These are phyloP conservation scores for Sebastes vulpes DNA, from an alignment of 2,797 vertebrate genomes.

Conservation along the genomic window DNA sequence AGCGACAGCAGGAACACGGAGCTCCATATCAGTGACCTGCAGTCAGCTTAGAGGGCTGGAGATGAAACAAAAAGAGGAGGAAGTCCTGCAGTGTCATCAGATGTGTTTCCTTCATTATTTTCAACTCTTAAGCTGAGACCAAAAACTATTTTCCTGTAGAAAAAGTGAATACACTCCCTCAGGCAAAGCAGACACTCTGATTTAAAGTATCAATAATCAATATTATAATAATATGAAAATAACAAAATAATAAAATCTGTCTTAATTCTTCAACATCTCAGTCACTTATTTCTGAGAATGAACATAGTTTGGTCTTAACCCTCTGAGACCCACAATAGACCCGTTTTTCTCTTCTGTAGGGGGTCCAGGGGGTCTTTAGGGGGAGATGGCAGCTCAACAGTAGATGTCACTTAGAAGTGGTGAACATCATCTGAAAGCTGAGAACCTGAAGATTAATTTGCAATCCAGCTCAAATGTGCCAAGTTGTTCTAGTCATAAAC, in stretches of 20 bases:
- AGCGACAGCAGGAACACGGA: slow-evolving; percentile 11
- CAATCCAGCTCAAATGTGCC: too few species aligned
- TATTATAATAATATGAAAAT: too few species aligned
- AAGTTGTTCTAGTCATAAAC: too few species aligned
- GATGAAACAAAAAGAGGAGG: neutral
- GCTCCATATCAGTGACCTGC: slow-evolving; percentile 17
- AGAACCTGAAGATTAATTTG: too few species aligned
- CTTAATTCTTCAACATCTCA: neutral
- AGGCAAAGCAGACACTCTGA: neutral
- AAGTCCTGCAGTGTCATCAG: neutral
- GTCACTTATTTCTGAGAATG: neutral
- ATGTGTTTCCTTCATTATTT: neutral
- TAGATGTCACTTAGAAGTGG: too few species aligned
- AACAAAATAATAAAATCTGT: too few species aligned
- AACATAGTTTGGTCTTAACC: neutral
- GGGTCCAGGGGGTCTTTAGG: too few species aligned
- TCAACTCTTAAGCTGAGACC: neutral
- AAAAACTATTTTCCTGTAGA: neutral
- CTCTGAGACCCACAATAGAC: too few species aligned
- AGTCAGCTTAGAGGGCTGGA: neutral
- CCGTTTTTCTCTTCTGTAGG: too few species aligned
- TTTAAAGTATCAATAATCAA: too few species aligned
- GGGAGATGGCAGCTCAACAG: too few species aligned
- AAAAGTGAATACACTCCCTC: neutral
- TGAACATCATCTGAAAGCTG: too few species aligned